Evolutionary conservation across 1,140 invertebrate genomes (phyloP), one percentile per base, ranked within the genome.

Genomic region (Brachionus paranguensis): DNA sequence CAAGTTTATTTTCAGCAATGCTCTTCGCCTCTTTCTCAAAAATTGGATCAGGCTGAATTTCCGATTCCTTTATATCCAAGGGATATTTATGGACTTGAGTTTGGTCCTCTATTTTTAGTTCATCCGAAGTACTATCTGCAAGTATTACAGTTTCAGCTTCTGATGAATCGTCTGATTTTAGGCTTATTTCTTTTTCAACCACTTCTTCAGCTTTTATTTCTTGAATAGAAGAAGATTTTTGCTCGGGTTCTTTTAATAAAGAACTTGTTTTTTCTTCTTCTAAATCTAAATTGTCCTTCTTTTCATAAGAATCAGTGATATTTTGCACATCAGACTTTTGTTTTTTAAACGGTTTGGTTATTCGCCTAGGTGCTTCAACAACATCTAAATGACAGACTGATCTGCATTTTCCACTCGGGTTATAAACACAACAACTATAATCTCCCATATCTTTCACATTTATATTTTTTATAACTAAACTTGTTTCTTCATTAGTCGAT

Each of bases 361-460:
- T 41, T 68, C 65, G 29, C 33, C n/a, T 68, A 41, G 33, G n/a
- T 41, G 41, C 14, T 43, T 50, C 72, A 7, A 17, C n/a, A 29
- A 81, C 78, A 68, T 81, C 53, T 47, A 81, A 81, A 81, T 81
- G 64, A 81, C 78, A 81, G 6, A 45, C 60, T 81, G 78, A 47
- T 64, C 37, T 60, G 29, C 50, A 11, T n/a, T 29, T 27, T 12
- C 78, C 78, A 20, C n/a, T 41, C 5, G 20, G 7, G 41, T 81
- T 81, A 24, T 45, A 27, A 43, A 68, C 53, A 43, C 8, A n/a
- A 17, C 55, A 20, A 14, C 10, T 14, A 47, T 81, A 81, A 68
- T 81, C 64, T 12, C 78, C 78, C 33, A 60, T 60, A 37, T 81
- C 78, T 60, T 64, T 68, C 1, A 14, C 2, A 64, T 81, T 68